Base-by-base conservation (phyloP, 2,113 vertebrate genomes). In the Cynoglossus semilaevis region DNA sequence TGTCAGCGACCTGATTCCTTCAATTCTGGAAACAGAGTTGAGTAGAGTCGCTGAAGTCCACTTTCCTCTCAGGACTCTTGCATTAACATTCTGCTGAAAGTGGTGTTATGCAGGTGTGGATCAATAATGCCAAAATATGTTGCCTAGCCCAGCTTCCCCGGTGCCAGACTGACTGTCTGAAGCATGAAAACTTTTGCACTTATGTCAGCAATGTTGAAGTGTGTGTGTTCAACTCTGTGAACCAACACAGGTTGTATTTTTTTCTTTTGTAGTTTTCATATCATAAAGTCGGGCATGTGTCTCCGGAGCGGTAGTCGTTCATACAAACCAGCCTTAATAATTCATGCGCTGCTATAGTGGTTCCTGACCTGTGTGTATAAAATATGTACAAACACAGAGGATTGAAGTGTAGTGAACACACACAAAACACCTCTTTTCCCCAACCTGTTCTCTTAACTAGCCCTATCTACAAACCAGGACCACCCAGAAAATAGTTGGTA, bases 351-450 rank as follows among this genome's bases (percentile, higher is more conserved):
- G 49, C 74, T 56, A 62, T 73, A 63, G 67, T 71, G 42, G 83
- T 81, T 78, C 64, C 51, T 70, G 73, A 76, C 74, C 77, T 41
- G 51, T 70, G 74, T 16, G 19, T 70, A 83, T 90, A 65, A 89
- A 89, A 88, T 84, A 88, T 89, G 80, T 74, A 88, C 78, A 60
- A 48, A 72, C 71, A 65, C 76, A 51, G 22, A 29, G 22, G 22
- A 74, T 75, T 62, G 67, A 78, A 53, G 10, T n/a, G n/a, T 54
- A 22, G n/a, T 17, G 36, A 58, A 16, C 46, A 43, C 43, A 41
- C 48, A 6, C 63, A 29, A 59, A 47, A 59, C 22, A 65, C 62
- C 9, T 35, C 18, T 6, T 56, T 19, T 63, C 29, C 1, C n/a
- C n/a, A n/a, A n/a, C n/a, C n/a, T n/a, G 35, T 34, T 54, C 40